Evolutionary conservation across 2,888 invertebrate genomes (phyloP), one percentile per base, ranked within the genome.

Genomic region (Thumatha senex): DNA sequence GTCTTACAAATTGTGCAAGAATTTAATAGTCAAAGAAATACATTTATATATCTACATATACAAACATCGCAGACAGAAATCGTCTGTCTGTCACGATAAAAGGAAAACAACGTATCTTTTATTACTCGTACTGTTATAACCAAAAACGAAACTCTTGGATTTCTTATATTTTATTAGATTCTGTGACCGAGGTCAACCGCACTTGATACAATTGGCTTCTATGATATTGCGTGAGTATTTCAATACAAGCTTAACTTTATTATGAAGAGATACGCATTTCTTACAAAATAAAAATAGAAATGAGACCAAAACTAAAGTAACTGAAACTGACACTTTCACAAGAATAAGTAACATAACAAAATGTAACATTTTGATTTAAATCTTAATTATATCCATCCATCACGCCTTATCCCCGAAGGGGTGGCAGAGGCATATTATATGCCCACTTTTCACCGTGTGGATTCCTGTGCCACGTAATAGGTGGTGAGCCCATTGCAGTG

Each of bases 201-300:
- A 51, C 46, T 63, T 58, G 54, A 54, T 48, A 44, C 34, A 36
- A 48, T 38, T 14, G 40, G 46, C 38, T 50, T 44, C 7, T 49
- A 41, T 65, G 33, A 65, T 40, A 54, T 67, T 48, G 61, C 65
- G 65, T 64, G 61, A 48, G 47, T 29, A 41, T 53, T 46, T 11
- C 42, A 54, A 64, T 40, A 40, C 46, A 48, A 9, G 54, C 54
- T 52, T 51, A 54, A 60, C 15, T 42, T 62, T 55, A 58, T 49
- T 58, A 54, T 15, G 39, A 50, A 46, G 18, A 15, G 18, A 45
- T 36, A 15, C 36, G 1, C 14, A 14, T 36, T 35, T 15, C 10
- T 10, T 14, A 12, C 14, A 10, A 36, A 36, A 14, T 14, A 14
- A 36, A n/a, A 15, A 15, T 3, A 9, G 2, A 14, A 35, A 14